Conservation (phyloP, 2,888 invertebrate species). For the Leptothorax acervorum region DNA sequence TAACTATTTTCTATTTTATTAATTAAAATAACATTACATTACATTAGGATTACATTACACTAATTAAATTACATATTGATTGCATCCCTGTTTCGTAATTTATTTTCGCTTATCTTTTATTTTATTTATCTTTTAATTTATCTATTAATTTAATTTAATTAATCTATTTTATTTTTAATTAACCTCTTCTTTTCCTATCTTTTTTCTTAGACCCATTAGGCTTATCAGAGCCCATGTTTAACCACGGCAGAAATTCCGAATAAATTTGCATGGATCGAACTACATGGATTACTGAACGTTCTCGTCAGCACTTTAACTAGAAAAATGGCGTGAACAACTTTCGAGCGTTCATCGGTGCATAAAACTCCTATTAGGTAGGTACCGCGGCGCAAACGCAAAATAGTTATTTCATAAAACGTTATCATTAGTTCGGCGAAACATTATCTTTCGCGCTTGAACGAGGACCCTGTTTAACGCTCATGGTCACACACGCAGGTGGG, state of each 20-base stretch:
- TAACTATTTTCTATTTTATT: neutral
- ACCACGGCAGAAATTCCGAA: neutral
- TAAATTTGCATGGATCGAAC: slow-evolving; percentile 12
- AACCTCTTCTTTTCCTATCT: too few species aligned
- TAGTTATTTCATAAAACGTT: slow-evolving; percentile 39
- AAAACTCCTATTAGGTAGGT: slow-evolving; percentile 5
- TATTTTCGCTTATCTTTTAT: too few species aligned
- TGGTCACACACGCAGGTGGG: slow-evolving; percentile 46
- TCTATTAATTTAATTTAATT: too few species aligned
- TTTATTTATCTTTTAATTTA: too few species aligned
- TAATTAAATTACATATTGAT: neutral
- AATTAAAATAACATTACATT: neutral
- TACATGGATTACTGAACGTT: neutral
- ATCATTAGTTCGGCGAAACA: slow-evolving; percentile 51
- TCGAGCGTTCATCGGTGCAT: slow-evolving; percentile 3
- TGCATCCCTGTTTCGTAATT: neutral
- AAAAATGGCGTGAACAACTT: slow-evolving; percentile 4
- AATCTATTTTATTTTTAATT: too few species aligned
- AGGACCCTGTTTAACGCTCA: slow-evolving; percentile 38
- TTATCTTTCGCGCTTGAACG: slow-evolving; percentile 54
- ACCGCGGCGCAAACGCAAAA: neutral
- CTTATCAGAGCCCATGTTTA: neutral
- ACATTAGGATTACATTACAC: too few species aligned
- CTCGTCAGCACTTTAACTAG: neutral
- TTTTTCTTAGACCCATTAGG: neutral